Percentiles rank a stretch among this genome's conserved stretches.
Evolutionary conservation across 2,113 vertebrate species (phyloP).

Genomic region (Etia nguti): DNA sequence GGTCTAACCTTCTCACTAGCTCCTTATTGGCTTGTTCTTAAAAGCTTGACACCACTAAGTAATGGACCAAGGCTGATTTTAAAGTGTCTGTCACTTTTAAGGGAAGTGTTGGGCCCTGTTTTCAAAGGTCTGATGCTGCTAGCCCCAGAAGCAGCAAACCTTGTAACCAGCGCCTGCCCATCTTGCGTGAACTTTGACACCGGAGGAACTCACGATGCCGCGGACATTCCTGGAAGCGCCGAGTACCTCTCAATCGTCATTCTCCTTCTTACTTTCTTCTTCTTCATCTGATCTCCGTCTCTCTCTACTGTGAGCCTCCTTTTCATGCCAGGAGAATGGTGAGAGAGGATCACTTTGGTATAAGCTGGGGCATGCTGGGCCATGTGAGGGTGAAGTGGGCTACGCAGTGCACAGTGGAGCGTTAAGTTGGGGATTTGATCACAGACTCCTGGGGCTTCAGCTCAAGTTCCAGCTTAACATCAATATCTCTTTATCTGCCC

Average conservation of each 20-base stretch:
- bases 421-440: conserved; percentile 59
- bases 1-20: conserved; percentile 10
- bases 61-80: conserved; percentile 30
- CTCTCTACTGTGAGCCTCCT: background rate
- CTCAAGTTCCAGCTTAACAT: conserved; percentile 62
- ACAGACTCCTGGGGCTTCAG: conserved; percentile 42
- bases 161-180: conserved; percentile 9
- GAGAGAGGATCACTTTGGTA: conserved; percentile 36
- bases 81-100: conserved; percentile 35
- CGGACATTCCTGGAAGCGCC: background rate
- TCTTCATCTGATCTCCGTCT: conserved; percentile 30
- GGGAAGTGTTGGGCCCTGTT: conserved; percentile 19
- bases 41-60: conserved; percentile 44
- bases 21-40: conserved; percentile 31
- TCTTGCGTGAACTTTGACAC: conserved; percentile 48
- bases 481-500: conserved; percentile 61
- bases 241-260: conserved; percentile 34
- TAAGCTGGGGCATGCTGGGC: conserved; percentile 23
- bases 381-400: conserved; percentile 36
- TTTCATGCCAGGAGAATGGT: conserved; percentile 20
- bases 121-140: conserved; percentile 5
- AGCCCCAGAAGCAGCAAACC: background rate
- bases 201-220: background rate
- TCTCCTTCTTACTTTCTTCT: background rate
- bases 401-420: conserved; percentile 12